Percentiles rank a stretch among this genome's conserved stretches.
Evolutionary conservation across 1,140 invertebrate species (phyloP).

Genomic region (Diabrotica virgifera): DNA sequence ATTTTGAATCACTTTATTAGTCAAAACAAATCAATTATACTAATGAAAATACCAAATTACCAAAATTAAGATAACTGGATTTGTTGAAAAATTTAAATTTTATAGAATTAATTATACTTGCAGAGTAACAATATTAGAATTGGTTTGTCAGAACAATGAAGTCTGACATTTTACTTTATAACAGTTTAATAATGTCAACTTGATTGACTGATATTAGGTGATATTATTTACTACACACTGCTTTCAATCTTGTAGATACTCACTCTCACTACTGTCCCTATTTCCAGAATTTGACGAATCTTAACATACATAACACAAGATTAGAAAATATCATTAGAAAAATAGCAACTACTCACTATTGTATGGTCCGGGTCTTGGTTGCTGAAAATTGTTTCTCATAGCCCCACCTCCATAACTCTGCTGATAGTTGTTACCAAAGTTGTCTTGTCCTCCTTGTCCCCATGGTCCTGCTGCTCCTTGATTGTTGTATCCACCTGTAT

Average conservation of each 20-base stretch:
- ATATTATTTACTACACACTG: no score
- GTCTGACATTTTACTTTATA: no score
- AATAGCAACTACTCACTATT: constrained; percentile 46
- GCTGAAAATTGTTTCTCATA: constrained; percentile 62
- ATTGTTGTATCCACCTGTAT: constrained; percentile 37
- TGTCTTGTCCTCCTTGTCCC: constrained; percentile 54
- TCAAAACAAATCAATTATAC: no score
- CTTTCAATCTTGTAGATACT: constrained; percentile 7
- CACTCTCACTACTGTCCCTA: constrained; percentile 24
- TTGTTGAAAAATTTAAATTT: no score
- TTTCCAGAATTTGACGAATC: constrained; percentile 24
- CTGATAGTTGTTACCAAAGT: constrained; percentile 72
- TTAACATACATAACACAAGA: constrained; percentile 31
- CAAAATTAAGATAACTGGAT: no score
- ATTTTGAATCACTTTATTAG: no score
- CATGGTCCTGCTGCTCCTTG: constrained; percentile 44
- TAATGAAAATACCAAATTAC: no score
- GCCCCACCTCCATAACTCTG: constrained; percentile 69
- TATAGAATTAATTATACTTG: no score
- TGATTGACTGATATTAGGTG: no score
- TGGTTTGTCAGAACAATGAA: no score
- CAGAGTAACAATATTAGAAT: no score
- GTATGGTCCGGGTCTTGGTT: constrained; percentile 63
- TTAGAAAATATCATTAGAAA: constrained; percentile 5
- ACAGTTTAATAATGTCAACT: no score